Evolutionary conservation across 1,140 invertebrate genomes (phyloP), one percentile per base, ranked within the genome.

Genomic region (Brachystomella parvula): DNA sequence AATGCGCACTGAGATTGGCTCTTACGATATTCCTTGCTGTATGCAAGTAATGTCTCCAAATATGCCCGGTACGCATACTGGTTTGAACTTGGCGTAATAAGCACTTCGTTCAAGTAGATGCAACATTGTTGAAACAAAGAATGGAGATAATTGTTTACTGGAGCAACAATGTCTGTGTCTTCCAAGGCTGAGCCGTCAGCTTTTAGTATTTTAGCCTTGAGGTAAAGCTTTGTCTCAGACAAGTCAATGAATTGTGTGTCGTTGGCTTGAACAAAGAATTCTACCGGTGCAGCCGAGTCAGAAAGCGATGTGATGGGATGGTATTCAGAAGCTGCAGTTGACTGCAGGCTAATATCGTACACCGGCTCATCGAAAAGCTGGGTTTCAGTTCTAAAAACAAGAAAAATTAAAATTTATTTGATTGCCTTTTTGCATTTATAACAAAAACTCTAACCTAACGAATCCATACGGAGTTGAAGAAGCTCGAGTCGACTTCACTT

Each of bases 61-160:
- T 80, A 81, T 3, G 76, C 75, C 61, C 76, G 66, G 68, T 79
- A 80, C 21, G 75, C 74, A 72, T 81, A 79, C 19, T 76, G 76
- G 66, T 77, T 76, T 53, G 76, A 76, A 26, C 76, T 71, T 0
- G 76, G 74, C n/a, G 77, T 79, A 9, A 81, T 71, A n/a, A 78
- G 68, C 71, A 77, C 78, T 72, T 79, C 77, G 75, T 80, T 79
- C 17, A 81, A 72, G 72, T 75, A 76, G 28, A 80, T 69, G 68
- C 79, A 76, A 2, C 78, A 67, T 66, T 79, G 77, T 72, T 67
- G 76, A 67, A 80, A 79, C 26, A 80, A 64, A 26, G 75, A 77
- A 71, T 79, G 76, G 24, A 79, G 15, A 67, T 75, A 75, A 74
- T 80, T 78, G 70, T 79, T 79, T 3, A 76, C 67, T 24, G 74